Percentiles rank a stretch among this genome's conserved stretches.
These are phyloP conservation scores for Boloria euphrosyne DNA, from an alignment of 2,888 invertebrate genomes.

Conservation along the genomic window DNA sequence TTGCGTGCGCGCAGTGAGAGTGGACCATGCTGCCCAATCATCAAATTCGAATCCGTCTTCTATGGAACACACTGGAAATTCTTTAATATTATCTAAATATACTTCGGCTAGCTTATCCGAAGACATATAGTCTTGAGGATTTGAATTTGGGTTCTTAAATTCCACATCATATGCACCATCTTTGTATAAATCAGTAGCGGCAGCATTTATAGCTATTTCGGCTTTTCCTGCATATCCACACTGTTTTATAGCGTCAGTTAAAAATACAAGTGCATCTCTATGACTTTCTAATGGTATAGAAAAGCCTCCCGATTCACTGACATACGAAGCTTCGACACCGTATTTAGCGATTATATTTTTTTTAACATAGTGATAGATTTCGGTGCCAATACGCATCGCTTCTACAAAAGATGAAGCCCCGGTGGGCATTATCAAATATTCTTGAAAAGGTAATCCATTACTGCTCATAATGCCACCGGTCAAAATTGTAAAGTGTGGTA, in stretches of 20 bases:
- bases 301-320: conserved; percentile 98
- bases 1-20: conserved; percentile 85
- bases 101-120: conserved; percentile 92
- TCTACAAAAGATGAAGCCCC: conserved; percentile 95
- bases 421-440: conserved; percentile 96
- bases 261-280: conserved; percentile 93
- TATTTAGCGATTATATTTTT: conserved; percentile 94
- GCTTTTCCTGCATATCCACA: conserved; percentile 96
- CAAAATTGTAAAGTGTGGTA: conserved; percentile 98
- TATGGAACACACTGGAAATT: conserved; percentile 95
- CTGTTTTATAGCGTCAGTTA: conserved; percentile 93
- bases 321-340: conserved; percentile 95
- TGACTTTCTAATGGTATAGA: conserved; percentile 97
- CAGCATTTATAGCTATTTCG: conserved; percentile 98
- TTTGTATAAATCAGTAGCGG: conserved; percentile 97
- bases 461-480: conserved; percentile 98
- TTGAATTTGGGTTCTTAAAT: conserved; percentile 97
- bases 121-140: conserved; percentile 90
- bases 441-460: conserved; percentile 97
- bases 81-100: conserved; percentile 94
- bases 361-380: conserved; percentile 96
- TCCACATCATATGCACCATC: conserved; percentile 95
- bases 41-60: conserved; percentile 99
- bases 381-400: conserved; percentile 98
- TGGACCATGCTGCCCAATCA: conserved; percentile 98